Base-by-base conservation (phyloP, 2,888 invertebrate species). In the Thymelicus sylvestris region DNA sequence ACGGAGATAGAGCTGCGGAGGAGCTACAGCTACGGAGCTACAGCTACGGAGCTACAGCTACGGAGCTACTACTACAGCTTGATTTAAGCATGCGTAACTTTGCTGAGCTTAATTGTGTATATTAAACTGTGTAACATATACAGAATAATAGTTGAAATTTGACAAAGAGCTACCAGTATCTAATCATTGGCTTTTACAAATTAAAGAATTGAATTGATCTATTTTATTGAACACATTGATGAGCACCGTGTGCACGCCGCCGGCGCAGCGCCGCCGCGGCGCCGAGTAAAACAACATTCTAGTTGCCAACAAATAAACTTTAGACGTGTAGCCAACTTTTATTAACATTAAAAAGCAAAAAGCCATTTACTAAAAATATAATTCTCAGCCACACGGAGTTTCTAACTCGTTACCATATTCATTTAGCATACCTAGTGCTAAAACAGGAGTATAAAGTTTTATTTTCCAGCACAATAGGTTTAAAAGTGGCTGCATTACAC, bases 401-500 rank as follows among this genome's bases (percentile, higher is more conserved):
- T 66, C 66, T 55, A 66, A 39, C 38, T 39, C 55, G 59, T 66
- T 66, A 66, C 47, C 66, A 66, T 59, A 59, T 52, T 67, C 61
- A 67, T 67, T 62, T 67, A 50, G 67, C 62, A 31, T 44, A n/a
- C n/a, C n/a, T n/a, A 48, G 59, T 47, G 63, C 52, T 69, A 63
- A 63, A 69, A 50, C 47, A 31, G 47, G n/a, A 63, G 47, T 57
- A 63, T 57, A 68, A 62, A 62, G 57, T 69, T 69, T 69, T 69
- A 63, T 69, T 69, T 69, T 64, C 61, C 52, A 63, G 57, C 63
- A 69, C 63, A 63, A 69, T 48, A 62, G 57, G 55, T 69, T 38
- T 57, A 64, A 63, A 57, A 57, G 63, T 69, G 57, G 68, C 63
- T 63, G 55, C 68, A 64, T 57, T 63, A 69, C 68, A 57, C 48